phyloP scores from a whole-genome alignment of 2,888 invertebrate species.

The Allolobophora icterica region DNA sequence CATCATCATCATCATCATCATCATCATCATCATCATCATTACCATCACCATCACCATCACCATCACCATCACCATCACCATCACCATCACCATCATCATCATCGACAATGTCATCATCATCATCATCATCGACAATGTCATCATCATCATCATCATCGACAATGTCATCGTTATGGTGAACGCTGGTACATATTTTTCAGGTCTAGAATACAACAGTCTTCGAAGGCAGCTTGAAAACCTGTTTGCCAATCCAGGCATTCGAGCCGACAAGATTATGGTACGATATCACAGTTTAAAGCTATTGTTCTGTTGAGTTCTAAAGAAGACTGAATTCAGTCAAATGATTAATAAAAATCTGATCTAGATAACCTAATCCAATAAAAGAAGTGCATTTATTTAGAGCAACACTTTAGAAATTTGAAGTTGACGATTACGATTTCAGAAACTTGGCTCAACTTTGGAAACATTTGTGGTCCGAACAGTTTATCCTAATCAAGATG shows the following conservation, averaged over 20 bases:
- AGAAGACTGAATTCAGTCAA: not conserved
- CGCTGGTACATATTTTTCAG: not conserved
- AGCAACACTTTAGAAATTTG: too few relatives aligned
- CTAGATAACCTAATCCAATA: not conserved
- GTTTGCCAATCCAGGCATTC: slow-evolving; percentile 14
- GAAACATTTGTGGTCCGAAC: not conserved
- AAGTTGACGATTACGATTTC: too few relatives aligned
- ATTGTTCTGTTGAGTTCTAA: not conserved
- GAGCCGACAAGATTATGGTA: not conserved
- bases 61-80: too few relatives aligned
- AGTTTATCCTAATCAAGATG: too few relatives aligned
- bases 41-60: too few relatives aligned
- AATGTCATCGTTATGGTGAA: not conserved
- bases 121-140: too few relatives aligned
- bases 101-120: too few relatives aligned
- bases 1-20: too few relatives aligned
- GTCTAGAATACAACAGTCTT: slow-evolving; percentile 15
- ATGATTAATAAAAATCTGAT: not conserved
- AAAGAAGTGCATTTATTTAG: not conserved
- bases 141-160: too few relatives aligned
- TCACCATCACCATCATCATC: too few relatives aligned
- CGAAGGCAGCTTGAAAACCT: not conserved
- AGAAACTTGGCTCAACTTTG: not conserved
- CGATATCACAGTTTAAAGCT: not conserved
- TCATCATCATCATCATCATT: too few relatives aligned